Conservation (phyloP, 2,888 invertebrate genomes). For the Monochamus alternatus region DNA sequence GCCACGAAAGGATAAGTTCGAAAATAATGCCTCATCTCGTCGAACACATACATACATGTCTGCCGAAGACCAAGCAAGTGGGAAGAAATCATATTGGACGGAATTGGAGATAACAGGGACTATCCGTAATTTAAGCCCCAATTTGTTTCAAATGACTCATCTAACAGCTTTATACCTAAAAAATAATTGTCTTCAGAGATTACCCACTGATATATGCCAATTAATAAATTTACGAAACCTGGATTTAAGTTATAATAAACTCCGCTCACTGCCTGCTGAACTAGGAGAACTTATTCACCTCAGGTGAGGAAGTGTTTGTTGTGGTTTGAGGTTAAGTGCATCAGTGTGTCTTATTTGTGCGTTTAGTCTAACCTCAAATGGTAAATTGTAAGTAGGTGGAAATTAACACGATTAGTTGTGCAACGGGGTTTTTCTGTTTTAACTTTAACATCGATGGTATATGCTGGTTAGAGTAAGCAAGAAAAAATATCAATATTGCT, state of each 20-base stretch:
- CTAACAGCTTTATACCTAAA: slow-evolving; percentile 96
- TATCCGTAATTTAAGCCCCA: slow-evolving; percentile 94
- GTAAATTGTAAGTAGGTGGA: slow-evolving; percentile 27
- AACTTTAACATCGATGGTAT: too few species aligned
- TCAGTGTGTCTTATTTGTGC: not conserved
- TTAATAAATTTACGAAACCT: slow-evolving; percentile 89
- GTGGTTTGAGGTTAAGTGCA: slow-evolving; percentile 31
- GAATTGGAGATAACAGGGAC: slow-evolving; percentile 86
- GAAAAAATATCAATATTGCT: not conserved
- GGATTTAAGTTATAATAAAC: slow-evolving; percentile 95
- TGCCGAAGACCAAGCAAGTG: slow-evolving; percentile 91
- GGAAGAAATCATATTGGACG: slow-evolving; percentile 94
- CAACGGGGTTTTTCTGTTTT: too few species aligned
- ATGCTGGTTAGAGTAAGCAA: too few species aligned
- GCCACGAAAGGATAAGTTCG: slow-evolving; percentile 86
- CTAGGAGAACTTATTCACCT: slow-evolving; percentile 96
- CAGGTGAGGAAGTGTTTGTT: slow-evolving; percentile 74
- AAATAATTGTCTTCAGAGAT: slow-evolving; percentile 92
- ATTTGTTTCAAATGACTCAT: slow-evolving; percentile 92
- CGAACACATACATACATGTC: slow-evolving; percentile 94
- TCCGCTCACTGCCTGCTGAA: slow-evolving; percentile 95
- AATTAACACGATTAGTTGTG: not conserved
- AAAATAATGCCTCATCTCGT: slow-evolving; percentile 81
- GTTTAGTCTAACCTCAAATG: not conserved
- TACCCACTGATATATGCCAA: slow-evolving; percentile 93